Evolutionary conservation across 2,113 vertebrate species (phyloP), one percentile per base, ranked within the genome.

Genomic region (Platichthys flesus): DNA sequence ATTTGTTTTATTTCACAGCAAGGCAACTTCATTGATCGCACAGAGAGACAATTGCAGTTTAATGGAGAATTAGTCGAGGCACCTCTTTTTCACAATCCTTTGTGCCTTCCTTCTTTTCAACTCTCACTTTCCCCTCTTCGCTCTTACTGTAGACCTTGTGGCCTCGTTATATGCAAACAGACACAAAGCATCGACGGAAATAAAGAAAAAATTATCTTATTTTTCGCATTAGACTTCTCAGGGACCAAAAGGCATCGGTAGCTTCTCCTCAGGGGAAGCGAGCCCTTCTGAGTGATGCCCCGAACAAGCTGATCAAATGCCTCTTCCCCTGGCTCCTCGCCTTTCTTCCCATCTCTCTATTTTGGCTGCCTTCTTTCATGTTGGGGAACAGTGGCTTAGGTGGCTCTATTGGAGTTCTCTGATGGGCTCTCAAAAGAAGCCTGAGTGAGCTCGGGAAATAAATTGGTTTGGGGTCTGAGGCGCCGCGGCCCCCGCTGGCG

Each of bases 341-440:
- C 80, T 88, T 85, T 79, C 78, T 77, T 65, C 66, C 85, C 66
- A 51, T 79, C 76, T 31, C 80, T 80, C 84, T 85, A 74, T 90
- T 93, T 91, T 85, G 81, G 85, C 85, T 84, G 42, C 74, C 61
- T 83, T 79, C 90, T 93, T 92, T 93, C 75, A 91, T 92, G 85
- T 90, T 37, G 52, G 67, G 84, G 81, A 88, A 79, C 74, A 87
- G 84, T 90, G 87, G 90, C 87, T 92, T 92, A 91, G 90, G 90
- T 91, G 90, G 88, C 85, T 90, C 81, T 78, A 82, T 79, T 81
- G 74, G 87, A 89, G 80, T 78, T 79, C 85, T 92, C 78, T 84
- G 88, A 86, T 84, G 85, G 88, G 76, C 76, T 89, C 87, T 91
- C 85, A 76, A 77, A 89, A 79, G 89, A 92, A 88, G 81, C 79